phyloP scores from a whole-genome alignment of 2,113 vertebrate species.

The Manacus vitellinus region DNA sequence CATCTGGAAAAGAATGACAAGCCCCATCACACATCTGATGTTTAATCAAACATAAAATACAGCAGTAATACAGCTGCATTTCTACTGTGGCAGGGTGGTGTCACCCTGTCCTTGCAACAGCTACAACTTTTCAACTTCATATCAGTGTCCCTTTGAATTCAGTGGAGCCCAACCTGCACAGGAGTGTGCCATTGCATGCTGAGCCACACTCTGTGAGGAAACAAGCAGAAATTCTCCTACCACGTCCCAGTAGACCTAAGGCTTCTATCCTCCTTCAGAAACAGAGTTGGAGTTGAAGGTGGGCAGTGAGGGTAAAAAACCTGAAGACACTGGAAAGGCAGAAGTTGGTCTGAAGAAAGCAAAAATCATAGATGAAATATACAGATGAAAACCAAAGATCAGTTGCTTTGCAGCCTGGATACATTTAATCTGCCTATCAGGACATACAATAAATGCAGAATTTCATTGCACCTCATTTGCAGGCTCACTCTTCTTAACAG shows the following conservation, averaged over 20 bases:
- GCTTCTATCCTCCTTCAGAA: neutral
- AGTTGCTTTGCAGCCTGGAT: neutral
- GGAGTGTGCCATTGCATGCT: fast-evolving
- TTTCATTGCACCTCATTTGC: neutral
- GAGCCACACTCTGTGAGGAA: neutral
- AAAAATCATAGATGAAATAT: neutral
- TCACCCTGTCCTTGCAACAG: neutral
- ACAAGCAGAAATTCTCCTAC: neutral
- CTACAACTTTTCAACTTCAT: neutral
- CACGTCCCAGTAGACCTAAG: neutral
- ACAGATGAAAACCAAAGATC: neutral
- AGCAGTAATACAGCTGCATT: neutral
- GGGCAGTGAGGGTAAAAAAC: neutral
- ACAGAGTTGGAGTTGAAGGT: neutral
- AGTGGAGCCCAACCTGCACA: neutral
- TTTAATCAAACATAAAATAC: neutral
- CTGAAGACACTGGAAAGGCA: neutral
- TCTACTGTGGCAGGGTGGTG: neutral
- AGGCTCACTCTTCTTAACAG: neutral
- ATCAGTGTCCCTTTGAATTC: neutral
- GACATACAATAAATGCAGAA: neutral
- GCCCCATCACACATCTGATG: neutral
- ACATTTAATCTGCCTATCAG: neutral
- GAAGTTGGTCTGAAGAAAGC: neutral
- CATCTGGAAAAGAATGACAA: neutral